phyloP scores from a whole-genome alignment of 2,113 vertebrate species.

The Corythoichthys intestinalis region DNA sequence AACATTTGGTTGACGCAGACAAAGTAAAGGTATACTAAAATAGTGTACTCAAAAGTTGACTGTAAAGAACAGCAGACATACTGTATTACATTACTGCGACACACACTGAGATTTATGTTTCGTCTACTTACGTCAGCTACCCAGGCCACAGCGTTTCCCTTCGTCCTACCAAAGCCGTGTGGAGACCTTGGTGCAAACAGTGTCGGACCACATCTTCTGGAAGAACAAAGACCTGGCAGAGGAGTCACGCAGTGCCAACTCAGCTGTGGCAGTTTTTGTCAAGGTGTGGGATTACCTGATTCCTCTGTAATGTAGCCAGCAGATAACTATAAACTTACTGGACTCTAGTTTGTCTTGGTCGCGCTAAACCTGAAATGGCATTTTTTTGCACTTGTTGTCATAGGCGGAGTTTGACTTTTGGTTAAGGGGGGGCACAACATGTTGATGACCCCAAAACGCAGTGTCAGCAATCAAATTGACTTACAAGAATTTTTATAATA shows the following conservation, averaged over 20 bases:
- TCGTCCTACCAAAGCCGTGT: constrained; percentile 84
- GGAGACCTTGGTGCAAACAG: constrained; percentile 83
- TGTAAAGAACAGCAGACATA: not conserved
- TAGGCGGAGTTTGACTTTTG: too few relatives aligned
- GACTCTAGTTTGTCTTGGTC: too few relatives aligned
- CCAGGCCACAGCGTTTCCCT: constrained; percentile 85
- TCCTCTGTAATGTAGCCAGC: not conserved
- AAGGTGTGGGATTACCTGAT: constrained; percentile 74
- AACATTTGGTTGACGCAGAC: constrained; percentile 83
- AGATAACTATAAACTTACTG: too few relatives aligned
- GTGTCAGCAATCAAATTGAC: too few relatives aligned
- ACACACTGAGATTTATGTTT: not conserved
- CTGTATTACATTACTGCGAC: not conserved
- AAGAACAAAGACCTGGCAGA: constrained; percentile 85
- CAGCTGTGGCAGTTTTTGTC: constrained; percentile 85
- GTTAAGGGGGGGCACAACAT: too few relatives aligned
- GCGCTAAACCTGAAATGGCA: too few relatives aligned
- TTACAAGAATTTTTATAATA: too few relatives aligned
- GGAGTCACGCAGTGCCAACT: constrained; percentile 88
- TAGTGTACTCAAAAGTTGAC: not conserved
- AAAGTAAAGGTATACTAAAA: constrained; percentile 77
- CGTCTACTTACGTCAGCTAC: constrained; percentile 67
- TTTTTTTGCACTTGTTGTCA: too few relatives aligned
- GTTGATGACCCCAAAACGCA: too few relatives aligned
- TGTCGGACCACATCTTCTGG: constrained; percentile 91